Evolutionary conservation across 2,888 invertebrate species (phyloP).

Genomic region (Cheilosia grossa): DNA sequence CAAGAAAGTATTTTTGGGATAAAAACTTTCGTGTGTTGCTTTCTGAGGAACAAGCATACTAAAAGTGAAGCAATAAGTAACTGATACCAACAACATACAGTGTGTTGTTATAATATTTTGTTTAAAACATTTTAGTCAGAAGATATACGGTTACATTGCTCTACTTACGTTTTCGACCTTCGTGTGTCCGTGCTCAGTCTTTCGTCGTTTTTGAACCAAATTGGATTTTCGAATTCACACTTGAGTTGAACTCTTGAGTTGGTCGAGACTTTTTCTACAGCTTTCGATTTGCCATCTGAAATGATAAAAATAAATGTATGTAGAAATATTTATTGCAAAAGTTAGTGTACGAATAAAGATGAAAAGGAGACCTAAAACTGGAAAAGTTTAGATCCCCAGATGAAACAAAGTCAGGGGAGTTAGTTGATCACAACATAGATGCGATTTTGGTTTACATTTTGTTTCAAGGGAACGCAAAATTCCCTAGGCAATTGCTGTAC

Average conservation of each 20-base stretch:
- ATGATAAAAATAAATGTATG: background rate
- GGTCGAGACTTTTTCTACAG: constrained; percentile 71
- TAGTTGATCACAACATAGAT: too few species aligned
- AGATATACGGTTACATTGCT: constrained; percentile 28
- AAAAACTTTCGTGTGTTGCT: constrained; percentile 15
- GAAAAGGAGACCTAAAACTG: too few species aligned
- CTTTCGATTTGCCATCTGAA: constrained; percentile 64
- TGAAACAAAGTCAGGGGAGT: too few species aligned
- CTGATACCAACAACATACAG: background rate
- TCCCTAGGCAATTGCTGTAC: too few species aligned
- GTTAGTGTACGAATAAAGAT: too few species aligned
- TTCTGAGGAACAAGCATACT: background rate
- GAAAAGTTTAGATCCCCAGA: too few species aligned
- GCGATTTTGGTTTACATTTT: too few species aligned
- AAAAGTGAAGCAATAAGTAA: background rate
- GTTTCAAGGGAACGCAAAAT: too few species aligned
- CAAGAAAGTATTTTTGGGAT: constrained; percentile 22
- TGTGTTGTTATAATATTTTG: constrained; percentile 24
- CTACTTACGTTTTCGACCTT: constrained; percentile 75
- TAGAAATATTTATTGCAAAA: too few species aligned
- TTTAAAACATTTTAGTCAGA: constrained; percentile 19
- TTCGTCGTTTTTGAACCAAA: constrained; percentile 76
- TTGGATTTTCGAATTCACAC: constrained; percentile 74
- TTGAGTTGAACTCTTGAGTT: constrained; percentile 74
- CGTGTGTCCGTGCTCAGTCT: constrained; percentile 64